Base-by-base conservation (phyloP, 2,797 vertebrate genomes). In the Parotocinclus haroldoi region DNA sequence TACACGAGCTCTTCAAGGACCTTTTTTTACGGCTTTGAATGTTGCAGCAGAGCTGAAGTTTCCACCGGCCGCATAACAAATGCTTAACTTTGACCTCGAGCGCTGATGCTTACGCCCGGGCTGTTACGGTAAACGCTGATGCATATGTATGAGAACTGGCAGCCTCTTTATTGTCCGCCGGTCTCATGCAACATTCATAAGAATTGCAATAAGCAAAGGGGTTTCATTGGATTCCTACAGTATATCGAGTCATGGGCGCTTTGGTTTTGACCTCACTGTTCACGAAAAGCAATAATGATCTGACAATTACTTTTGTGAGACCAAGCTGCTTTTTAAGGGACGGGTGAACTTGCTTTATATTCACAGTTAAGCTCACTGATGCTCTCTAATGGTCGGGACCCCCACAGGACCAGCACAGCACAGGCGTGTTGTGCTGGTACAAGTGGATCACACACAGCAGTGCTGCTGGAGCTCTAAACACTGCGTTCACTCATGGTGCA, bases 1-100 rank as follows among this genome's bases (percentile, higher is more conserved):
- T 53, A 59, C 55, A 54, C 63, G 27, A 36, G 10, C 50, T 53
- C 56, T 60, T 57, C 46, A 58, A 38, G 64, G 9, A n/a, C 12
- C 11, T 50, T 27, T 50, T n/a, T 66, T 52, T 48, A 27, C 5
- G 11, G 9, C 12, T 42, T 49, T 63, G 11, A 16, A 14, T 10
- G 2, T 11, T 36, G 3, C 53, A 50, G 37, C 54, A 58, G 54
- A 52, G 9, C 39, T 13, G 10, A 68, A 4, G 18, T 52, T 37
- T 50, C 39, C 46, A 16, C 51, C 55, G 36, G 56, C 12, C 44
- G 17, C 14, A 60, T 17, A 13, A 17, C 18, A 49, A n/a, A 48
- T 44, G 62, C 45, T 48, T 5, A 4, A 7, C 1, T 66, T 50
- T 58, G 36, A 58, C 38, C 57, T 9, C 49, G 46, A 9, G 39